Evolutionary conservation across 2,888 invertebrate species (phyloP), one percentile per base, ranked within the genome.

Genomic region (Neria commutata): DNA sequence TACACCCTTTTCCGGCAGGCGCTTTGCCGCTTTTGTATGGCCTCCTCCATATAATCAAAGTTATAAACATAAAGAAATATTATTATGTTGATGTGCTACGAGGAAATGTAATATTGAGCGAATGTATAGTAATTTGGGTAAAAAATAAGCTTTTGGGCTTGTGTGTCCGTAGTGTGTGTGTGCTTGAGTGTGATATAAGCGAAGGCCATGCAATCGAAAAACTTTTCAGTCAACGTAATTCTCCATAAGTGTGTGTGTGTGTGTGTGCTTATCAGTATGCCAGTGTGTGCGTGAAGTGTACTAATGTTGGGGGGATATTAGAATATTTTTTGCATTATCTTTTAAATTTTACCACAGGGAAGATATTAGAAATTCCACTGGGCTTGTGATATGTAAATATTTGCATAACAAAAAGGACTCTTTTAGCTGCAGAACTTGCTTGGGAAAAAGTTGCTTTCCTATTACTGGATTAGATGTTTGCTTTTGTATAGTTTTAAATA

Each of bases 321-420:
- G 73, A 72, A 74, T 73, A 74, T 74, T 72, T 62, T 71, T 66
- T 61, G 52, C 66, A 75, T 70, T 73, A 72, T 73, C 68, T 71
- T 74, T 75, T 73, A 67, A 74, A 75, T n/a, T 5, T n/a, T 46
- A 11, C n/a, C 16, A 17, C 45, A 42, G n/a, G 29, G 3, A 3
- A 33, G 45, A 52, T 45, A n/a, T n/a, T n/a, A n/a, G n/a, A n/a
- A n/a, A n/a, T n/a, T n/a, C n/a, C n/a, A n/a, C n/a, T n/a, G n/a
- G n/a, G n/a, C n/a, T n/a, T n/a, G n/a, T n/a, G n/a, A n/a, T n/a
- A n/a, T n/a, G n/a, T n/a, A n/a, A n/a, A n/a, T n/a, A n/a, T n/a
- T n/a, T n/a, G n/a, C n/a, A n/a, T n/a, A n/a, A n/a, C n/a, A n/a
- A n/a, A n/a, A n/a, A n/a, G n/a, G n/a, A n/a, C n/a, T n/a, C n/a